phyloP scores from a whole-genome alignment of 2,113 vertebrate genomes.

The Pelmatolapia mariae region DNA sequence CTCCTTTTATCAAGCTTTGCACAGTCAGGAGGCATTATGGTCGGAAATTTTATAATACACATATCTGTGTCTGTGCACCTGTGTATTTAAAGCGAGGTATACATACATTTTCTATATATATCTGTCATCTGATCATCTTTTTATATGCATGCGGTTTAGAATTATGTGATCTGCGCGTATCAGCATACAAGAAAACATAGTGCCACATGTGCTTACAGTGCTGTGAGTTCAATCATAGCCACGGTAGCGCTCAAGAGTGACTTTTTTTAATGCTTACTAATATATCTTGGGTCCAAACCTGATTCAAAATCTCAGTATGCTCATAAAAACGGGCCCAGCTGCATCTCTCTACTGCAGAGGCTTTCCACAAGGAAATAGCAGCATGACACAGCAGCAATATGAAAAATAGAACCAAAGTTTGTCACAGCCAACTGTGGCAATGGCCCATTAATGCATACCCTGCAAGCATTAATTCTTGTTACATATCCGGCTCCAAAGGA shows the following conservation, averaged over 20 bases:
- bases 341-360: conserved; percentile 39
- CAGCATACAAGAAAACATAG: not conserved
- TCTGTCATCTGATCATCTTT: not conserved
- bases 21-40: conserved; percentile 1
- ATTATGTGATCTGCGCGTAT: not conserved
- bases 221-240: not conserved
- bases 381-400: conserved; percentile 53
- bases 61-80: not conserved
- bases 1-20: conserved; percentile 36
- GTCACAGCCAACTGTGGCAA: conserved; percentile 36
- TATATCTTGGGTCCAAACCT: not conserved
- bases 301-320: not conserved
- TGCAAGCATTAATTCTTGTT: conserved; percentile 7
- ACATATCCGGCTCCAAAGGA: not conserved
- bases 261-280: conserved; percentile 2
- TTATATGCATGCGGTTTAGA: not conserved
- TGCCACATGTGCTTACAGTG: not conserved
- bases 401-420: conserved; percentile 35
- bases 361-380: conserved; percentile 25
- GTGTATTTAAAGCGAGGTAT: not conserved
- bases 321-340: conserved; percentile 1
- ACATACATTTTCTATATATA: not conserved
- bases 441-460: conserved; percentile 29
- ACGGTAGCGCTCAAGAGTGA: not conserved
- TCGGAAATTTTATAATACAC: not conserved